Conservation (phyloP, 2,797 vertebrate genomes). For the Epinephelus coioides region DNA sequence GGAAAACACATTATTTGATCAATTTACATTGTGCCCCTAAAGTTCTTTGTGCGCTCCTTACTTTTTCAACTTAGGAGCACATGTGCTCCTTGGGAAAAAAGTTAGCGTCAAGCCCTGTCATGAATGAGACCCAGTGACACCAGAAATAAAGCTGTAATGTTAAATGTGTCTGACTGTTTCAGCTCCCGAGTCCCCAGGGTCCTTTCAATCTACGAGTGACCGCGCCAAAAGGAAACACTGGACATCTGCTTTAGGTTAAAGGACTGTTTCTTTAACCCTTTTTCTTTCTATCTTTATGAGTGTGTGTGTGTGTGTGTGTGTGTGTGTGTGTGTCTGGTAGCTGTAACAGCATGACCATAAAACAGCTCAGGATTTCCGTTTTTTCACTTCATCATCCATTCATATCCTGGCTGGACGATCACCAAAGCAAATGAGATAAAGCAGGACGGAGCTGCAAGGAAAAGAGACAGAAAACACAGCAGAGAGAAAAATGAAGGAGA, state of each 20-base stretch:
- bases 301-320: neutral
- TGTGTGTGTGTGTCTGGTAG: slow-evolving; percentile 30
- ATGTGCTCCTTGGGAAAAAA: no score
- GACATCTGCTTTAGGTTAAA: slow-evolving; percentile 51
- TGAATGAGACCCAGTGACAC: neutral
- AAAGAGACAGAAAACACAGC: neutral
- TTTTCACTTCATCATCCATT: slow-evolving; percentile 53
- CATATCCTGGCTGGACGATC: slow-evolving; percentile 60
- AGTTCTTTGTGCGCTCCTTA: no score
- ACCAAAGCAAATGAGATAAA: slow-evolving; percentile 29
- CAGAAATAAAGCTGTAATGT: neutral
- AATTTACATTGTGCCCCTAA: no score
- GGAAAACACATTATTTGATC: no score
- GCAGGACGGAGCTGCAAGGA: no score
- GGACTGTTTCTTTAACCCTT: slow-evolving; percentile 15
- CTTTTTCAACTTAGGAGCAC: no score
- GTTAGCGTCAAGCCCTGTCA: no score
- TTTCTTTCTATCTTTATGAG: neutral
- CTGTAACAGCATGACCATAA: slow-evolving; percentile 57
- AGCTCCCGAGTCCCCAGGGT: neutral
- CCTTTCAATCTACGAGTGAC: slow-evolving; percentile 23
- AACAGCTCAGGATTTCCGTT: slow-evolving; percentile 53
- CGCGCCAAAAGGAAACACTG: slow-evolving; percentile 32
- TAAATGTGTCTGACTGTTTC: slow-evolving; percentile 4
- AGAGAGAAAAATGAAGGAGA: neutral